Conservation (phyloP, 2,797 vertebrate genomes). For the Myotis vivesi region DNA sequence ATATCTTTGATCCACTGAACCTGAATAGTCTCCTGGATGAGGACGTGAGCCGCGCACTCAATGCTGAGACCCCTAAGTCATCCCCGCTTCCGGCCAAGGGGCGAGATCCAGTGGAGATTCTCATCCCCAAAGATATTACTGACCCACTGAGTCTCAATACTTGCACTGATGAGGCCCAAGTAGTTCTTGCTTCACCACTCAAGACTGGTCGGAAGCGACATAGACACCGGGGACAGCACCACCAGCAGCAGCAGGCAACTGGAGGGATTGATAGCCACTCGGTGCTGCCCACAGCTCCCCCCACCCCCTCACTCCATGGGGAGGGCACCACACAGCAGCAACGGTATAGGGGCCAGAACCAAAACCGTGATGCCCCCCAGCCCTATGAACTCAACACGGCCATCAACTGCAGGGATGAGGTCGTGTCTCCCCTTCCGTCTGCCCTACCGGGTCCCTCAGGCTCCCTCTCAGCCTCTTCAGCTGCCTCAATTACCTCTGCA, state of each 20-base stretch:
- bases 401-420: slow-evolving; percentile 92
- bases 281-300: slow-evolving; percentile 41
- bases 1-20: slow-evolving; percentile 95
- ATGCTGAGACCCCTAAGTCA: slow-evolving; percentile 92
- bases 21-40: slow-evolving; percentile 95
- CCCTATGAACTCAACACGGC: slow-evolving; percentile 94
- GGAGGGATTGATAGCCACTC: slow-evolving; percentile 70
- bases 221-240: slow-evolving; percentile 87
- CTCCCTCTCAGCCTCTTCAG: slow-evolving; percentile 63
- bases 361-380: slow-evolving; percentile 83
- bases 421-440: slow-evolving; percentile 85
- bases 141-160: slow-evolving; percentile 92
- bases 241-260: slow-evolving; percentile 78
- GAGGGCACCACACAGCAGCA: slow-evolving; percentile 65
- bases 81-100: slow-evolving; percentile 90
- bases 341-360: slow-evolving; percentile 72
- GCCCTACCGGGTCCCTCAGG: slow-evolving; percentile 68
- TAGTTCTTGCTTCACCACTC: slow-evolving; percentile 86
- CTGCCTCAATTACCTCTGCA: slow-evolving; percentile 72
- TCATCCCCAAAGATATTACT: slow-evolving; percentile 93
- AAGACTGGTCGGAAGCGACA: slow-evolving; percentile 86
- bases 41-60: slow-evolving; percentile 91
- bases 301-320: slow-evolving; percentile 65
- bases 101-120: slow-evolving; percentile 91
- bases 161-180: slow-evolving; percentile 83